phyloP scores from a whole-genome alignment of 1,140 invertebrate species.

The Aphaenogaster floridana region DNA sequence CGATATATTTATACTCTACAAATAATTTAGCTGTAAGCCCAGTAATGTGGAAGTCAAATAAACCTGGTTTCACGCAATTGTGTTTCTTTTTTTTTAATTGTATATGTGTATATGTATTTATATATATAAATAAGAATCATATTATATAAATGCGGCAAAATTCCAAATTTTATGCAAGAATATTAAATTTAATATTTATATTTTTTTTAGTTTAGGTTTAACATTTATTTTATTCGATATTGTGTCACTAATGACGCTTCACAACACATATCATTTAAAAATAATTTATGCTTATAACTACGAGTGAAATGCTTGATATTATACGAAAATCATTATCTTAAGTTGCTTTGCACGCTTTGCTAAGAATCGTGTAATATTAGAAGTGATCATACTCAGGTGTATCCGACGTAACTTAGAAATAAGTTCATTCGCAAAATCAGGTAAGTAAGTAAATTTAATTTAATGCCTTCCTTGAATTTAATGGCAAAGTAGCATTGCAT shows the following conservation, averaged over 20 bases:
- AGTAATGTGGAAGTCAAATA: conserved; percentile 31
- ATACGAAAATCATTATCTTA: conserved; percentile 4
- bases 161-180: conserved; percentile 9
- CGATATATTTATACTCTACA: not conserved
- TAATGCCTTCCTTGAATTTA: not conserved
- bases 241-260: not conserved
- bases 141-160: not conserved
- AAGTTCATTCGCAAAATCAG: conserved; percentile 11
- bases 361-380: conserved; percentile 31
- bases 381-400: not conserved
- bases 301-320: conserved; percentile 4
- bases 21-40: not conserved
- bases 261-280: not conserved
- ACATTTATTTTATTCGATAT: conserved; percentile 1
- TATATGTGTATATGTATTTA: not conserved
- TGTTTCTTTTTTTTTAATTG: conserved; percentile 52
- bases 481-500: conserved; percentile 2
- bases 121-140: not conserved
- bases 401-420: conserved; percentile 1
- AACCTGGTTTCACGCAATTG: conserved; percentile 20
- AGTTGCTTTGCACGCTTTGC: conserved; percentile 54
- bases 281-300: conserved; percentile 9
- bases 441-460: conserved; percentile 42
- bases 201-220: not conserved
- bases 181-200: not conserved